Evolutionary conservation across 2,113 vertebrate species (phyloP).

Genomic region (Carassius carassius): DNA sequence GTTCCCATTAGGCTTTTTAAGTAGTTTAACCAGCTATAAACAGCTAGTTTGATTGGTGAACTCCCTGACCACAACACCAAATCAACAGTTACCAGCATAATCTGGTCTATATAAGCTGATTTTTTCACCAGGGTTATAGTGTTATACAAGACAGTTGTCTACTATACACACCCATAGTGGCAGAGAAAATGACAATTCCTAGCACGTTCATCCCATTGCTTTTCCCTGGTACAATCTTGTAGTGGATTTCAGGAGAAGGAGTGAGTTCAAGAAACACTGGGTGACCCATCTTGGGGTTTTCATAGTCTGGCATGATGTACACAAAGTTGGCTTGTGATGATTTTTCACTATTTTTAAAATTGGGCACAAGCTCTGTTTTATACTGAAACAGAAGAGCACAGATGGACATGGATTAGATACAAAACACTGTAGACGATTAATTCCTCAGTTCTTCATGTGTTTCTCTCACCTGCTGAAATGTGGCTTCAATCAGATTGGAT

Average conservation of each 20-base stretch:
- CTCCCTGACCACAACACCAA: background rate
- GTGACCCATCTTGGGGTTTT: constrained; percentile 69
- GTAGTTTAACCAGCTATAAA: background rate
- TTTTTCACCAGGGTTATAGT: background rate
- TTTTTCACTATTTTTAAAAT: constrained; percentile 66
- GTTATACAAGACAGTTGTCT: background rate
- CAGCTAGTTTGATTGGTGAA: background rate
- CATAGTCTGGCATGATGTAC: constrained; percentile 79
- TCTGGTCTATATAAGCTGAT: background rate
- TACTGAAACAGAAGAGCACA: constrained; percentile 71
- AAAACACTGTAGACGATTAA: background rate
- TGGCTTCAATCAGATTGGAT: constrained; percentile 86
- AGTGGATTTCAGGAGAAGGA: constrained; percentile 76
- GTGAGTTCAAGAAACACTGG: constrained; percentile 83
- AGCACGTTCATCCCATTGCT: constrained; percentile 88
- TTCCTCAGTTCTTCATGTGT: background rate
- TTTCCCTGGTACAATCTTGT: constrained; percentile 81
- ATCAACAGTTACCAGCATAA: background rate
- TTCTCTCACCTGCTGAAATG: constrained; percentile 83
- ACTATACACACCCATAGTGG: constrained; percentile 68
- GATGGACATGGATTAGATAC: background rate
- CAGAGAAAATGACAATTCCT: constrained; percentile 76
- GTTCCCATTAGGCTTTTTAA: background rate
- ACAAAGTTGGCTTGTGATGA: constrained; percentile 77
- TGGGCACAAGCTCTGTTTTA: constrained; percentile 79